A percentile compares a stretch with the other conserved stretches of the same genome.
Evolutionary conservation across 2,113 vertebrate genomes (phyloP).

Genomic region (Hylia prasina): DNA sequence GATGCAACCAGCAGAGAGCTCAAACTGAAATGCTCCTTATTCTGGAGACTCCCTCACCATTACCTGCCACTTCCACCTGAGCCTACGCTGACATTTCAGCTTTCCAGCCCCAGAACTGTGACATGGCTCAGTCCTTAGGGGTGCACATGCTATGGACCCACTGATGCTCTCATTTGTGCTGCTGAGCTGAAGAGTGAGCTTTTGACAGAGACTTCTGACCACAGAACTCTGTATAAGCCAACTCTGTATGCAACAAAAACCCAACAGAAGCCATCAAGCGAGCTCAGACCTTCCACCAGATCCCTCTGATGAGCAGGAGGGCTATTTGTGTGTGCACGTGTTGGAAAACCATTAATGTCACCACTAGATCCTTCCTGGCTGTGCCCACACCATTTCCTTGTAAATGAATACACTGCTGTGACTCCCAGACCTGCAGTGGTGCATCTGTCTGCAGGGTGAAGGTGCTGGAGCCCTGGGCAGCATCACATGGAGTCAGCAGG

Average conservation of each 20-base stretch:
- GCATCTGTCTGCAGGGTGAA: accelerated
- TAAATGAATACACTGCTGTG: background rate
- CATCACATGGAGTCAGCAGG: background rate
- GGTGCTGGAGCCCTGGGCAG: background rate
- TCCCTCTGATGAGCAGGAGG: background rate
- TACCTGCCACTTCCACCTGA: background rate
- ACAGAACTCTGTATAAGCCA: background rate
- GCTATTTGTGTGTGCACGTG: accelerated
- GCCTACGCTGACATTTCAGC: background rate
- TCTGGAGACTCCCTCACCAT: background rate
- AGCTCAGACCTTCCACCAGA: background rate
- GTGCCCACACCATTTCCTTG: background rate
- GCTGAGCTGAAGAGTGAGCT: background rate
- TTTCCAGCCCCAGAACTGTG: background rate
- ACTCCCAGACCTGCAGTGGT: background rate
- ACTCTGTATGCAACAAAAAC: background rate
- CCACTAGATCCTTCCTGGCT: background rate
- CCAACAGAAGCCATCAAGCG: background rate
- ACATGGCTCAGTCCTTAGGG: background rate
- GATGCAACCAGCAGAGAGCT: background rate
- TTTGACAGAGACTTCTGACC: background rate
- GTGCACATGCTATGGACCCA: accelerated
- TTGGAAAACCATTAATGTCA: background rate
- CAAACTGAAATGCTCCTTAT: background rate
- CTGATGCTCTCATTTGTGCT: background rate